These are phyloP conservation scores for Trichogramma pretiosum DNA, from an alignment of 1,140 invertebrate genomes.

Conservation along the genomic window DNA sequence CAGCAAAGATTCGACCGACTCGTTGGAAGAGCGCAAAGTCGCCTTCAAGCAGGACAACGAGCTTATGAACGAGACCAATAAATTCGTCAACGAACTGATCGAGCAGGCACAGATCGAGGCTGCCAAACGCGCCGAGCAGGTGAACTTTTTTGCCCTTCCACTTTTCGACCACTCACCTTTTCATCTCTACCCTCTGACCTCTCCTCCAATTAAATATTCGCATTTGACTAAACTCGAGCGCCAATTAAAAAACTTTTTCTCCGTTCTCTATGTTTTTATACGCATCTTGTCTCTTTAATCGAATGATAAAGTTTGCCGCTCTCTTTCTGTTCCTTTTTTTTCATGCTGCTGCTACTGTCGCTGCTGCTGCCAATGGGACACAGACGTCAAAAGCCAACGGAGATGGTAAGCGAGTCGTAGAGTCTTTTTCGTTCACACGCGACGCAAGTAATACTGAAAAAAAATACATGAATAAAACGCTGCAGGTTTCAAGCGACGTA, in stretches of 20 bases:
- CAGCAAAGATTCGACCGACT: neutral
- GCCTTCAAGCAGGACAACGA: conserved; percentile 42
- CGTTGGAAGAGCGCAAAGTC: conserved; percentile 35
- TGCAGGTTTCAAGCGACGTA: conserved; percentile 31
- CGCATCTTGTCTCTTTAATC: too few relatives aligned
- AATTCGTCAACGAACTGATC: conserved; percentile 40
- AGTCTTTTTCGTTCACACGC: too few relatives aligned
- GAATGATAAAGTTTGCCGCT: neutral
- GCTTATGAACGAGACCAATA: conserved; percentile 39
- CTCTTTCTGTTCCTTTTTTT: conserved; percentile 2
- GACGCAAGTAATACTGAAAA: neutral
- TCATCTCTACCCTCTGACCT: too few relatives aligned
- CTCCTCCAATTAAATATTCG: too few relatives aligned
- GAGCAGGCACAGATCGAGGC: conserved; percentile 37
- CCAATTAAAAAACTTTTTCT: neutral
- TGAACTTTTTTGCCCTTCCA: neutral
- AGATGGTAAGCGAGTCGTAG: conserved; percentile 12
- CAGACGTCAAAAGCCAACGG: conserved; percentile 6
- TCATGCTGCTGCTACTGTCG: too few relatives aligned
- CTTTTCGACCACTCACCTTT: neutral
- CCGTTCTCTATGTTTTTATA: too few relatives aligned
- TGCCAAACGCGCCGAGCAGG: conserved; percentile 23
- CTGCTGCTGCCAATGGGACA: too few relatives aligned
- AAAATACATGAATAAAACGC: conserved; percentile 4
- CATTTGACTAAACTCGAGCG: too few relatives aligned